These are phyloP conservation scores for Xestia sexstrigata DNA, from an alignment of 2,888 invertebrate species.

Conservation along the genomic window DNA sequence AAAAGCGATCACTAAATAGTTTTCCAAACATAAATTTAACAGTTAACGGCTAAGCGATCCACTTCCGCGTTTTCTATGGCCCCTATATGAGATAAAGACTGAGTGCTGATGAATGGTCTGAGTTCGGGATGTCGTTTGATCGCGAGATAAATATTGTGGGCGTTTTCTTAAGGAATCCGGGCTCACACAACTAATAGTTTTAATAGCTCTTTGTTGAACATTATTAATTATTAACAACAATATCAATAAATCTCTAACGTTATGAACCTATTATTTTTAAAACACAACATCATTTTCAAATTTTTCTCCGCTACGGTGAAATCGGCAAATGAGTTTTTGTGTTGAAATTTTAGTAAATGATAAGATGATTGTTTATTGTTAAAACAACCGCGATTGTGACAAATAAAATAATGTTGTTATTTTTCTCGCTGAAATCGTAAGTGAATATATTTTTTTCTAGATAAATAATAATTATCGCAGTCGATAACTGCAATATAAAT, in stretches of 20 bases:
- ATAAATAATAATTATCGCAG: conserved; percentile 29
- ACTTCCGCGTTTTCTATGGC: conserved; percentile 84
- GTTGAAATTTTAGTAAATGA: conserved; percentile 51
- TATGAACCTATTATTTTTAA: conserved; percentile 63
- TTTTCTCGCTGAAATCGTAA: conserved; percentile 23
- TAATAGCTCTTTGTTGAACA: conserved; percentile 73
- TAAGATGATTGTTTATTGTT: conserved; percentile 50
- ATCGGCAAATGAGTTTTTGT: conserved; percentile 66
- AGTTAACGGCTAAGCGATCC: conserved; percentile 48
- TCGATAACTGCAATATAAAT: conserved; percentile 49
- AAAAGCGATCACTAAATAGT: conserved; percentile 60
- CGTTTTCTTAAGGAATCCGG: conserved; percentile 76
- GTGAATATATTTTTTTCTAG: conserved; percentile 12
- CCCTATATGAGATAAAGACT: conserved; percentile 79
- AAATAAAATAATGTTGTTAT: conserved; percentile 49
- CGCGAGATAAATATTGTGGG: conserved; percentile 85
- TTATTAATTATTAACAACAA: conserved; percentile 58
- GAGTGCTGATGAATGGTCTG: conserved; percentile 83
- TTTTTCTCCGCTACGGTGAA: conserved; percentile 59
- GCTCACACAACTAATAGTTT: conserved; percentile 76
- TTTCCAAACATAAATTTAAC: conserved; percentile 56
- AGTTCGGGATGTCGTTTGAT: conserved; percentile 84
- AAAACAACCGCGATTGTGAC: conserved; percentile 36
- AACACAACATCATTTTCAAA: conserved; percentile 42
- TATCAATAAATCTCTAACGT: conserved; percentile 54